Conservation (phyloP, 2,888 invertebrate genomes). For the Sphaerophoria taeniata region DNA sequence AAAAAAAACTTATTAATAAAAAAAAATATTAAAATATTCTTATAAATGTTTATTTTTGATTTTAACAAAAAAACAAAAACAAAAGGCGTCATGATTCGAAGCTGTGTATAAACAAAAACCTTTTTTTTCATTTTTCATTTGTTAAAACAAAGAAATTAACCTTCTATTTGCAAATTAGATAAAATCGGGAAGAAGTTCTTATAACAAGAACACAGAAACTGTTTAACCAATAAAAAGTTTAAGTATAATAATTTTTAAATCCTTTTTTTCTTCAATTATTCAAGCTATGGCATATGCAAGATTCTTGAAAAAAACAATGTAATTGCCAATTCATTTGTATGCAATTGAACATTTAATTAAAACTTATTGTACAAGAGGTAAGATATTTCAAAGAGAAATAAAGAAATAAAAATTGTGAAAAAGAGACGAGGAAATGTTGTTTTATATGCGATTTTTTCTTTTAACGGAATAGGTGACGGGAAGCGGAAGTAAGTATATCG, state of each 20-base stretch:
- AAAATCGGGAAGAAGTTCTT: constrained; percentile 15
- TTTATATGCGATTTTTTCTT: constrained; percentile 24
- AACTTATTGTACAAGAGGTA: constrained; percentile 65
- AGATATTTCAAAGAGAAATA: constrained; percentile 64
- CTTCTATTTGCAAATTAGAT: constrained; percentile 10
- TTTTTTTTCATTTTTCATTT: constrained; percentile 13
- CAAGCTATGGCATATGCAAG: constrained; percentile 30
- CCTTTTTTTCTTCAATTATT: constrained; percentile 35
- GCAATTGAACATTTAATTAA: constrained; percentile 52
- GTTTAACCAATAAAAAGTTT: constrained; percentile 7
- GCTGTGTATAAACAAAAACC: constrained; percentile 31
- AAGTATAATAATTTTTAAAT: constrained; percentile 22
- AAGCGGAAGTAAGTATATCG: constrained; percentile 15
- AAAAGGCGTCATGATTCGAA: constrained; percentile 29
- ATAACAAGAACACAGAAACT: not conserved
- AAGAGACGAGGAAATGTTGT: constrained; percentile 4
- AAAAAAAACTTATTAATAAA: constrained; percentile 46
- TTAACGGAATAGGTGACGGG: constrained; percentile 8
- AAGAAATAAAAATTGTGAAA: constrained; percentile 59
- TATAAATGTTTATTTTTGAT: constrained; percentile 69
- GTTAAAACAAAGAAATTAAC: not conserved
- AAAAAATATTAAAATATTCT: constrained; percentile 65
- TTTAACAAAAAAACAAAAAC: constrained; percentile 33
- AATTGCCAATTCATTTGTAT: constrained; percentile 54
- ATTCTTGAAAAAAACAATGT: constrained; percentile 26